These are phyloP conservation scores for Tupaia chinensis DNA, from an alignment of 2,113 vertebrate species.

Conservation along the genomic window DNA sequence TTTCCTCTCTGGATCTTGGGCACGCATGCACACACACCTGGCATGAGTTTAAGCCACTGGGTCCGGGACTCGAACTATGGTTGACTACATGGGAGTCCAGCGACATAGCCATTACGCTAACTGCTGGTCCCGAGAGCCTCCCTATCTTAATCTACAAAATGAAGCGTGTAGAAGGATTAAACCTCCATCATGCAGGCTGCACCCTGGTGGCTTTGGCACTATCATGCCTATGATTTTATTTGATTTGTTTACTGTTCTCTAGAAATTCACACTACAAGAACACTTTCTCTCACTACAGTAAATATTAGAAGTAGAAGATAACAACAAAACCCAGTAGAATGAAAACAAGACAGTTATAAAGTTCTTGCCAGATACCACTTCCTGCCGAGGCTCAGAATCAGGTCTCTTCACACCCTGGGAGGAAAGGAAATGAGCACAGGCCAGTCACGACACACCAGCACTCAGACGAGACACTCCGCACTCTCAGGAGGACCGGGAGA, in stretches of 20 bases:
- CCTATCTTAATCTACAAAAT: neutral
- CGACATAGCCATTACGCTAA: too few species aligned
- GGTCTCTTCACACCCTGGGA: neutral
- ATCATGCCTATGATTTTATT: neutral
- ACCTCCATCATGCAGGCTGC: neutral
- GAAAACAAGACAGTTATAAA: neutral
- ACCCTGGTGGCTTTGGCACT: neutral
- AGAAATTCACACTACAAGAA: slow-evolving; percentile 8
- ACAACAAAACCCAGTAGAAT: neutral
- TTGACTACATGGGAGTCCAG: too few species aligned
- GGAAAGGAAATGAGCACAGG: neutral
- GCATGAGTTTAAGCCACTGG: too few species aligned
- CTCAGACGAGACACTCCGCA: neutral
- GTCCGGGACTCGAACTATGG: too few species aligned
- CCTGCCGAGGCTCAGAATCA: neutral
- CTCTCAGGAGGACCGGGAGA: neutral
- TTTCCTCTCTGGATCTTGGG: too few species aligned
- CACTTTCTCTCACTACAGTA: neutral
- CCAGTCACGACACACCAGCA: neutral
- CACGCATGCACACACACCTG: too few species aligned
- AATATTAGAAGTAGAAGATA: neutral
- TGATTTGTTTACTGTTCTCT: neutral
- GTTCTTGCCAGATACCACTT: neutral
- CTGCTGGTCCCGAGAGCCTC: neutral
- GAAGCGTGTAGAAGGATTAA: neutral